These are phyloP conservation scores for Rhinoraja longicauda DNA, from an alignment of 2,797 vertebrate species.

Conservation along the genomic window DNA sequence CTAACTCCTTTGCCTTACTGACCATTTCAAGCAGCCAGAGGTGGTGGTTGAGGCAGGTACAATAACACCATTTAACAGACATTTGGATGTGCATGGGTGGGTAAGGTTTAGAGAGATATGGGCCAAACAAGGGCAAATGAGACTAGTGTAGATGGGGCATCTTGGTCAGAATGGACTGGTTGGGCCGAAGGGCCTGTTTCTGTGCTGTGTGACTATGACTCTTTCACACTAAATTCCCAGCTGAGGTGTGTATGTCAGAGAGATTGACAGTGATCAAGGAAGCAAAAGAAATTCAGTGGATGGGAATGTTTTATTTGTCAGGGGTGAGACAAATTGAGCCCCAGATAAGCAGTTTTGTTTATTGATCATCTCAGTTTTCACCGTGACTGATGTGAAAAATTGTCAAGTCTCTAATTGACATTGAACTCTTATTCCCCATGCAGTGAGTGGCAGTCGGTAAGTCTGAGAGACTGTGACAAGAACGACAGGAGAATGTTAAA, in stretches of 20 bases:
- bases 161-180: too few relatives aligned
- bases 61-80: too few relatives aligned
- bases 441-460: neutral
- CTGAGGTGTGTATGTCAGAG: neutral
- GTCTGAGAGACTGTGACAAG: neutral
- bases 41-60: too few relatives aligned
- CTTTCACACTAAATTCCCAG: too few relatives aligned
- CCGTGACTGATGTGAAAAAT: neutral
- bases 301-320: neutral
- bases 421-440: neutral
- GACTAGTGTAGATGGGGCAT: too few relatives aligned
- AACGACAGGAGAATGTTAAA: neutral
- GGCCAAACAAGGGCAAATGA: too few relatives aligned
- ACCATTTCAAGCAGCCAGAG: too few relatives aligned
- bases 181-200: too few relatives aligned
- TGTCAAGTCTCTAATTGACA: neutral
- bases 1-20: too few relatives aligned
- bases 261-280: neutral
- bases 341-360: neutral
- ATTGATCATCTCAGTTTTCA: neutral
- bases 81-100: too few relatives aligned
- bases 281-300: neutral
- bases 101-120: too few relatives aligned
- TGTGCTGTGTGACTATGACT: too few relatives aligned
- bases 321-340: neutral